Percentiles rank a stretch among this genome's conserved stretches.
Conservation (phyloP, 2,888 invertebrate genomes). For the Drosophila mercatorum region DNA sequence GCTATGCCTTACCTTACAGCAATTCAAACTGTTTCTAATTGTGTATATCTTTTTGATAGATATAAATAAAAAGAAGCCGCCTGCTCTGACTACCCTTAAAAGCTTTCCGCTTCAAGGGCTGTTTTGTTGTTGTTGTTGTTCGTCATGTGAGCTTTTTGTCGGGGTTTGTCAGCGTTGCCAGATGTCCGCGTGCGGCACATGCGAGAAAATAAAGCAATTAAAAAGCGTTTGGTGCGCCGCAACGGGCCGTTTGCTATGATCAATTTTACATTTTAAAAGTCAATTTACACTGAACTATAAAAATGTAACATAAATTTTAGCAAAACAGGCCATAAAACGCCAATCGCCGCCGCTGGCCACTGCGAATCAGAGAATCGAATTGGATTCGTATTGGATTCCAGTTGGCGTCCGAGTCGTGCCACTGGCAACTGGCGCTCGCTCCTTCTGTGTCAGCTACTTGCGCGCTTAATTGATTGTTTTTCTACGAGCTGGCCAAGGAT, state of each 20-base stretch:
- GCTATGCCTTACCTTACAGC: too few relatives aligned
- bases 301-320: constrained; percentile 83
- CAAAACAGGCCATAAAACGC: constrained; percentile 78
- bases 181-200: constrained; percentile 39
- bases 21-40: too few relatives aligned
- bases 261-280: constrained; percentile 84
- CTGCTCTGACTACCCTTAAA: neutral
- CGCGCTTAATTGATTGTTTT: constrained; percentile 82
- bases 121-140: constrained; percentile 42
- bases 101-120: constrained; percentile 39
- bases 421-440: constrained; percentile 47
- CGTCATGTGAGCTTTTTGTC: constrained; percentile 25
- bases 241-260: constrained; percentile 75
- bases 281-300: constrained; percentile 84
- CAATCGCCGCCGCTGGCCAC: constrained; percentile 23
- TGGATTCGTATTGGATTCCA: constrained; percentile 5
- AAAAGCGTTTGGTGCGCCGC: constrained; percentile 43
- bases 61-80: neutral
- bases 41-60: neutral
- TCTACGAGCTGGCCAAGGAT: constrained; percentile 64
- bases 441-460: constrained; percentile 75
- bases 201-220: constrained; percentile 62
- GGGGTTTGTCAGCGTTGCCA: constrained; percentile 48
- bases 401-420: constrained; percentile 30
- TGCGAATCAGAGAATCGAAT: constrained; percentile 5